Evolutionary conservation across 2,797 vertebrate species (phyloP).

Genomic region (Tangara arthus): DNA sequence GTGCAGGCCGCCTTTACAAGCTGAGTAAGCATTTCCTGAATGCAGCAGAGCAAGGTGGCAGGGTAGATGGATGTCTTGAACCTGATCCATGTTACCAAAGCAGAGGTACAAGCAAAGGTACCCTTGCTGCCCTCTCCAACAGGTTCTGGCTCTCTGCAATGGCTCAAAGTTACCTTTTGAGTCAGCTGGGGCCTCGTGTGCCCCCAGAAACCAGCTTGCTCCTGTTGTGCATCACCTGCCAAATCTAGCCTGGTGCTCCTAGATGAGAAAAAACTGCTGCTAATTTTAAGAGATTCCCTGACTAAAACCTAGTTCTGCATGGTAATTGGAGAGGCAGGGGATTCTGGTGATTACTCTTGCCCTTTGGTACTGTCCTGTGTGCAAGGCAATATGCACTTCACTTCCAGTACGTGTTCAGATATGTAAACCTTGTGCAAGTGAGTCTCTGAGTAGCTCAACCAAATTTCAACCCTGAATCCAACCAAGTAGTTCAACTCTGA

Average conservation of each 20-base stretch:
- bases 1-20: not conserved
- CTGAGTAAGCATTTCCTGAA: not conserved
- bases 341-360: not conserved
- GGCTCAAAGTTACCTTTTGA: not conserved
- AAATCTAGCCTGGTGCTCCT: not conserved
- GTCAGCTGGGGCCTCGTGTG: rapidly evolving
- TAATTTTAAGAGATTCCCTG: not conserved
- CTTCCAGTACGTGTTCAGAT: rapidly evolving
- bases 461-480: not conserved
- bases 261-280: not conserved
- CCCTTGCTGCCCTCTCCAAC: not conserved
- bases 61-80: not conserved
- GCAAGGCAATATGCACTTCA: not conserved
- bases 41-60: not conserved
- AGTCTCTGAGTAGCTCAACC: not conserved
- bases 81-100: not conserved
- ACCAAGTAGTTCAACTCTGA: not conserved
- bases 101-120: not conserved
- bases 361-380: not conserved
- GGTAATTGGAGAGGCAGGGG: not conserved
- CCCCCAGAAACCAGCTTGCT: not conserved
- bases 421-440: not conserved
- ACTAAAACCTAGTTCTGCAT: not conserved
- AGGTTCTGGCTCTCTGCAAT: not conserved
- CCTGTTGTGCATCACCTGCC: not conserved